Percentiles rank a stretch among this genome's conserved stretches.
These are phyloP conservation scores for Drosophila greeni DNA, from an alignment of 2,888 invertebrate genomes.

Conservation along the genomic window DNA sequence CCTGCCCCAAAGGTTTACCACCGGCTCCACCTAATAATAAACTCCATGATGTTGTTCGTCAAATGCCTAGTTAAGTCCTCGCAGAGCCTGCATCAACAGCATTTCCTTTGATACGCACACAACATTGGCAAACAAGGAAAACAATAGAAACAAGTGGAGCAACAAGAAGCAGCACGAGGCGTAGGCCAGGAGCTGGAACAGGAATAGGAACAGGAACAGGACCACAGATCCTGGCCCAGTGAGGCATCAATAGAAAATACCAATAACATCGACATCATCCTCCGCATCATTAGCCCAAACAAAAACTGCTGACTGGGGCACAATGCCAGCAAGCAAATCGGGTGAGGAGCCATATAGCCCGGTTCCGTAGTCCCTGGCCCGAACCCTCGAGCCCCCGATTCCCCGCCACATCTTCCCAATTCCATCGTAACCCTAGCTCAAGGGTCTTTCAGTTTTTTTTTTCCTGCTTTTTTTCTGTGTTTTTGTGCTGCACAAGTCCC, in stretches of 20 bases:
- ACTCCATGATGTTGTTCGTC: conserved; percentile 28
- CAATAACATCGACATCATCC: conserved; percentile 49
- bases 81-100: conserved; percentile 44
- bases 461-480: conserved; percentile 9
- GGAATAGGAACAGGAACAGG: conserved; percentile 1
- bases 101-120: conserved; percentile 38
- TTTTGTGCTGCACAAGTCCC: conserved; percentile 46
- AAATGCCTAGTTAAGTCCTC: conserved; percentile 36
- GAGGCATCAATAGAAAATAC: conserved; percentile 43
- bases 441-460: conserved; percentile 27
- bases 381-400: background rate
- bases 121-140: conserved; percentile 32
- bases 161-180: conserved; percentile 11
- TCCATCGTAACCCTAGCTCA: conserved; percentile 35
- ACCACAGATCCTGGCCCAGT: conserved; percentile 33
- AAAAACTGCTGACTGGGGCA: conserved; percentile 64
- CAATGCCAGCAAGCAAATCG: conserved; percentile 42
- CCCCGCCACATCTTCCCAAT: background rate
- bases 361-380: conserved; percentile 2
- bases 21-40: conserved; percentile 15
- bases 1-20: background rate
- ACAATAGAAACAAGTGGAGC: conserved; percentile 29
- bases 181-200: background rate
- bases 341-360: conserved; percentile 17
- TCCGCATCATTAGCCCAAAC: conserved; percentile 62